Base-by-base conservation (phyloP, 2,797 vertebrate genomes). In the Antennarius maculatus region DNA sequence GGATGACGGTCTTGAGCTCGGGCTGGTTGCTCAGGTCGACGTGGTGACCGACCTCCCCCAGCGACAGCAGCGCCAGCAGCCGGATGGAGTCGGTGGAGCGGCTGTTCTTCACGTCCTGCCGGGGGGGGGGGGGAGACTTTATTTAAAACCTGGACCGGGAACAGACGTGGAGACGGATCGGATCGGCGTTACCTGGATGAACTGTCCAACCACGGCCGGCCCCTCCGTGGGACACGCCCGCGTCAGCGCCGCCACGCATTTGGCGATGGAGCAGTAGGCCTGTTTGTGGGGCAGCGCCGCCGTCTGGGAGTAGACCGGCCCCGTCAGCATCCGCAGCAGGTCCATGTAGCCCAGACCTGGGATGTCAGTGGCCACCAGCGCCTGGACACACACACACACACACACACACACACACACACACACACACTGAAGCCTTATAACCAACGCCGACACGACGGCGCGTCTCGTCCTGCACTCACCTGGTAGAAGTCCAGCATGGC, bases 211-310 rank as follows among this genome's bases (percentile, higher is more conserved):
- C 41, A 99, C 98, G 2, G 97, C 97, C 0, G 97, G 97, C 1
- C 97, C 97, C 83, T 99, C 96, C 67, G 94, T 95, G 61, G 98
- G 97, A 80, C 98, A 99, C 46, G 97, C 98, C 62, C 97, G 89
- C 52, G 98, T 99, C 65, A 99, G 95, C 18, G 97, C 98, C 9
- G 98, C 98, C 18, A 99, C 98, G 69, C 97, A 99, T 81, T 99
- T 99, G 74, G 98, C 98, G 90, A 99, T 99, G 86, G 98, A 99
- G 92, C 98, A 98, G 71, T 99, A 99, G 23, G 97, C 97, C 89
- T 99, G 98, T 91, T 99, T 99, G 92, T 99, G 98, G 80, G 97
- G 96, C 81, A 99, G 94, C 7, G 96, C 94, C 15, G 96, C 92
- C 46, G 90, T 98, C 90, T 99, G 97, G 0, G 96, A 95, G 86